Percentiles rank a stretch among this genome's conserved stretches.
Conservation (phyloP, 1,140 invertebrate genomes). For the Drosophila trapezifrons region DNA sequence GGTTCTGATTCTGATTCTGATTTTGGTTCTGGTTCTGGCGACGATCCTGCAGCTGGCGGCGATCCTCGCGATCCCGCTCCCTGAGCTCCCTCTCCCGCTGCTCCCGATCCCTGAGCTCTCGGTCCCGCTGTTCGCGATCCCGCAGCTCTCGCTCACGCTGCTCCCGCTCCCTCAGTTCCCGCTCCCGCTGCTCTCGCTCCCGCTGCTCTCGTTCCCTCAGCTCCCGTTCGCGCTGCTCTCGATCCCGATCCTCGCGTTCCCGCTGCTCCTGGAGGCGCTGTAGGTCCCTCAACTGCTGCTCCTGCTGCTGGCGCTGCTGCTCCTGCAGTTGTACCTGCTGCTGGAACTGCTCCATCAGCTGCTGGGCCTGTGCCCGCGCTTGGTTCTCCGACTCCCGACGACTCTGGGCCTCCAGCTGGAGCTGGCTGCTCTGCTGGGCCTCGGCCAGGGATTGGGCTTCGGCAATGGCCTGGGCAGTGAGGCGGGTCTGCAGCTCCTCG, state of each 20-base stretch:
- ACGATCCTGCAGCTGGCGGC: conserved; percentile 42
- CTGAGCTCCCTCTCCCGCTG: conserved; percentile 28
- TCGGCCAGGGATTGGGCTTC: conserved; percentile 73
- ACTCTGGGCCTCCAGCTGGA: conserved; percentile 65
- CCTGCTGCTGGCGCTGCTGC: conserved; percentile 72
- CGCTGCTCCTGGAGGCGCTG: conserved; percentile 57
- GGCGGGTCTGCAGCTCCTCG: conserved; percentile 71
- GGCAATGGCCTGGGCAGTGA: conserved; percentile 74
- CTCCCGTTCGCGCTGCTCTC: conserved; percentile 43
- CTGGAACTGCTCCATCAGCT: conserved; percentile 81
- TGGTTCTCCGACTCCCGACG: conserved; percentile 70
- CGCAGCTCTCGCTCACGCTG: conserved; percentile 21
- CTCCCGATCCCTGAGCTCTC: conserved; percentile 37
- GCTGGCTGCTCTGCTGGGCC: conserved; percentile 61
- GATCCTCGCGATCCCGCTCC: conserved; percentile 35
- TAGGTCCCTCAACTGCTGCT: conserved; percentile 67
- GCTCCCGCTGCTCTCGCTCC: conserved; percentile 29
- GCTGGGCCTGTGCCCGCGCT: conserved; percentile 74
- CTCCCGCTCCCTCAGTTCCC: conserved; percentile 26
- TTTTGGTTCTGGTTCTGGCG: conserved; percentile 28
- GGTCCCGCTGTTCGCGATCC: conserved; percentile 23
- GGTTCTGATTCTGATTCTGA: conserved; percentile 41
- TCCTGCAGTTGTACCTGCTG: conserved; percentile 74
- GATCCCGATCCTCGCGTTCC: conserved; percentile 49
- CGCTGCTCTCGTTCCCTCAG: conserved; percentile 37